These are phyloP conservation scores for Brachypodius melanocephalos DNA, from an alignment of 2,113 vertebrate species.

Conservation along the genomic window DNA sequence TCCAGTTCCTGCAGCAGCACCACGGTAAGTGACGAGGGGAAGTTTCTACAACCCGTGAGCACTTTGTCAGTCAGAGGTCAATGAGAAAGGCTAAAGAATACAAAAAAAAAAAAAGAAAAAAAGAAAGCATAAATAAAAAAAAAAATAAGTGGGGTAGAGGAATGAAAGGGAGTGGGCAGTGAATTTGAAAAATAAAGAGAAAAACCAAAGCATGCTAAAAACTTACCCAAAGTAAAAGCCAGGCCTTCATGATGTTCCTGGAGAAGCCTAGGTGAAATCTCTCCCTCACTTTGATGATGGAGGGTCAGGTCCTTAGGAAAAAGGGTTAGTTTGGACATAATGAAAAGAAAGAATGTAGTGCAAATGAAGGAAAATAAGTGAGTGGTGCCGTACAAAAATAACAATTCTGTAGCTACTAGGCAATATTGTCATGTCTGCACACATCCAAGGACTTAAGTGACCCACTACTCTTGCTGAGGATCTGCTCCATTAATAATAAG, in stretches of 20 bases:
- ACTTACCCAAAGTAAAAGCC: slow-evolving; percentile 39
- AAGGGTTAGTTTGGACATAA: not conserved
- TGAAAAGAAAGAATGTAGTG: not conserved
- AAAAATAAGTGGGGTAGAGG: not conserved
- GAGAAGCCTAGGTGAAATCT: not conserved
- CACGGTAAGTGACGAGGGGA: not conserved
- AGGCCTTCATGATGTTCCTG: not conserved
- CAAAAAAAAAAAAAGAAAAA: not conserved
- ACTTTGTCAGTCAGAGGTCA: not conserved
- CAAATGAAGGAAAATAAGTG: slow-evolving; percentile 24
- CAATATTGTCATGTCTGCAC: slow-evolving; percentile 38
- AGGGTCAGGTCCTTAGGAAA: not conserved
- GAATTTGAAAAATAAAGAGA: not conserved
- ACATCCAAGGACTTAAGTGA: slow-evolving; percentile 36
- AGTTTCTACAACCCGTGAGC: not conserved
- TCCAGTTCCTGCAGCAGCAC: not conserved
- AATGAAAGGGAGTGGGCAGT: not conserved
- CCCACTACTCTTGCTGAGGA: slow-evolving; percentile 23
- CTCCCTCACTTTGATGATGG: not conserved
- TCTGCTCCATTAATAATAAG: slow-evolving; percentile 43
- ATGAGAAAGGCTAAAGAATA: not conserved
- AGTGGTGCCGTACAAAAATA: not conserved
- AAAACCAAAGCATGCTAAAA: not conserved
- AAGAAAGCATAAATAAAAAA: not conserved
- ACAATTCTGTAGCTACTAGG: slow-evolving; percentile 25